Conservation (phyloP, 2,888 invertebrate genomes). For the Cheilosia variabilis region DNA sequence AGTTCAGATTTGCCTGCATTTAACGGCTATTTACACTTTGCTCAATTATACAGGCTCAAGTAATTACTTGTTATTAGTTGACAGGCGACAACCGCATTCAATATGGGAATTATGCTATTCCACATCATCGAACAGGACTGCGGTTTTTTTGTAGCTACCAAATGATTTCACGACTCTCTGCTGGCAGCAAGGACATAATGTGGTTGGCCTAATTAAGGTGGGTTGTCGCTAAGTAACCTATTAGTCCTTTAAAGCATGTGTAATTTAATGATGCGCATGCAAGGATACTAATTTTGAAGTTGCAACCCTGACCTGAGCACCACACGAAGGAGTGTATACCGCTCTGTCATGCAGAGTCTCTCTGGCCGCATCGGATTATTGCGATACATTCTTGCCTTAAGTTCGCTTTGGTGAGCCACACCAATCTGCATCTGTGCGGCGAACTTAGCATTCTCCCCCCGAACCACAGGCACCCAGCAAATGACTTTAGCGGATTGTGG, state of each 20-base stretch:
- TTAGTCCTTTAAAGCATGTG: conserved; percentile 1
- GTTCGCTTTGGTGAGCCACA: background rate
- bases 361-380: background rate
- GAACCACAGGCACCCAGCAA: background rate
- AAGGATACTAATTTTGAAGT: conserved; percentile 6
- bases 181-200: background rate
- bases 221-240: background rate
- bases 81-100: background rate
- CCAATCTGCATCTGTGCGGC: conserved; percentile 13
- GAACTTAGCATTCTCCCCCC: conserved; percentile 1
- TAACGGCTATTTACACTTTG: conserved; percentile 1
- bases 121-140: conserved; percentile 17
- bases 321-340: background rate
- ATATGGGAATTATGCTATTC: background rate
- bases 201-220: conserved; percentile 8
- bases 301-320: background rate
- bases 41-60: conserved; percentile 4
- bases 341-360: background rate
- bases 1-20: conserved; percentile 4
- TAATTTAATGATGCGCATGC: background rate
- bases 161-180: conserved; percentile 5
- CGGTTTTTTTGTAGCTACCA: conserved; percentile 3
- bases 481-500: conserved; percentile 13
- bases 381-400: conserved; percentile 17
- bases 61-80: conserved; percentile 34